Evolutionary conservation across 2,113 vertebrate genomes (phyloP).

Genomic region (Romanogobio albipinnatus): DNA sequence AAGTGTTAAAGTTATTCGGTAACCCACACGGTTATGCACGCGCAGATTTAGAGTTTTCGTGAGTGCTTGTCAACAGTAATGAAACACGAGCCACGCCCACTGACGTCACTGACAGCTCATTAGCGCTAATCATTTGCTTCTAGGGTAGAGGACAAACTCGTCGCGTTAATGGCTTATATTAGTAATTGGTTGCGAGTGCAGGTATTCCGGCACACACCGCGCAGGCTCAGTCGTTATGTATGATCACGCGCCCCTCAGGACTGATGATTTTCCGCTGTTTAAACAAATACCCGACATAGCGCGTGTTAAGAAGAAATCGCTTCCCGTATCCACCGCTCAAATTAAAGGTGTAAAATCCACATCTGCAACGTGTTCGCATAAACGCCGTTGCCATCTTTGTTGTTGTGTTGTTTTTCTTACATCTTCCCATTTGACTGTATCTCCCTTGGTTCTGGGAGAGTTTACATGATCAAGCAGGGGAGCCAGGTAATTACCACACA

Average conservation of each 20-base stretch:
- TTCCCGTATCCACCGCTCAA: slow-evolving; percentile 40
- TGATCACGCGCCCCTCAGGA: not conserved
- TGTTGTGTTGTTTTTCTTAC: slow-evolving; percentile 57
- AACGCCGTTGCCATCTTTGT: slow-evolving; percentile 69
- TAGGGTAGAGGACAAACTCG: not conserved
- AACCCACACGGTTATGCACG: not conserved
- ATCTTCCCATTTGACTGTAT: slow-evolving; percentile 64
- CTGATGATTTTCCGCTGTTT: slow-evolving; percentile 28
- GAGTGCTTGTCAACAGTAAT: slow-evolving; percentile 14
- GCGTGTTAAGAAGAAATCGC: slow-evolving; percentile 21
- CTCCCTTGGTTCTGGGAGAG: slow-evolving; percentile 71
- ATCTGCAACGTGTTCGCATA: slow-evolving; percentile 64
- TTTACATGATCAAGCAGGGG: slow-evolving; percentile 75
- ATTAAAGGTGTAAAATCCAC: slow-evolving; percentile 44
- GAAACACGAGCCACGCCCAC: slow-evolving; percentile 18
- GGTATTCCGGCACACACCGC: not conserved
- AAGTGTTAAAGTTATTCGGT: no score
- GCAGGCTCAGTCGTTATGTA: not conserved
- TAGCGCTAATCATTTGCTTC: not conserved
- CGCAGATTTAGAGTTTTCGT: not conserved
- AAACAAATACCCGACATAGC: slow-evolving; percentile 36
- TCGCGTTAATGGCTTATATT: not conserved
- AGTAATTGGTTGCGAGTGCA: not conserved
- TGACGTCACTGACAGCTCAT: slow-evolving; percentile 5
- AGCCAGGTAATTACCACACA: slow-evolving; percentile 77